Conservation (phyloP, 2,888 invertebrate genomes). For the Masnerella sp. region DNA sequence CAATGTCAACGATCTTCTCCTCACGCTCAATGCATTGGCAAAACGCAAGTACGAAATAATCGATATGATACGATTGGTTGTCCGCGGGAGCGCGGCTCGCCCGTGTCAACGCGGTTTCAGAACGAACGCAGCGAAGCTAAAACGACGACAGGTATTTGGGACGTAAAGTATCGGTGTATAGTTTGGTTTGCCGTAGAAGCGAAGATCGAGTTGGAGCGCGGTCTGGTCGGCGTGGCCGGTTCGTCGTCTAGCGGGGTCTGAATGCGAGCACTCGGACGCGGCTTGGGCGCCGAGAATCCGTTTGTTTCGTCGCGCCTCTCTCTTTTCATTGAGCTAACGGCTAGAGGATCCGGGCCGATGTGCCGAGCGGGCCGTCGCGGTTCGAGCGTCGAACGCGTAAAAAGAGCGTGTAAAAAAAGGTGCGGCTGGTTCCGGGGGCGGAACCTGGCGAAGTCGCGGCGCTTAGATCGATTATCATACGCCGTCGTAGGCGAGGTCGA, state of each 20-base stretch:
- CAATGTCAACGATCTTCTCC: constrained; percentile 41
- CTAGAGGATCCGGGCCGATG: constrained; percentile 24
- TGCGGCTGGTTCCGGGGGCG: constrained; percentile 56
- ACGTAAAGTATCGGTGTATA: constrained; percentile 16
- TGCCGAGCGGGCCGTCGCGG: constrained; percentile 19
- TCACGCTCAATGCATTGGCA: constrained; percentile 18
- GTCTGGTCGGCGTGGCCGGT: no score
- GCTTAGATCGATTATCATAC: constrained; percentile 76
- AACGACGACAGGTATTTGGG: constrained; percentile 13
- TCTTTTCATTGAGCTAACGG: constrained; percentile 46
- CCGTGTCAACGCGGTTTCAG: constrained; percentile 1
- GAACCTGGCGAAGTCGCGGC: constrained; percentile 15
- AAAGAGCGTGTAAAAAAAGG: constrained; percentile 73
- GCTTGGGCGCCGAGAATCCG: background rate
- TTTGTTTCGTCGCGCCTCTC: constrained; percentile 53
- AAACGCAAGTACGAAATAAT: constrained; percentile 36
- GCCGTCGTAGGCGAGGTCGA: constrained; percentile 76
- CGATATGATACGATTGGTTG: constrained; percentile 29
- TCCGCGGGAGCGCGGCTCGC: constrained; percentile 1
- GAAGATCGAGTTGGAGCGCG: constrained; percentile 6
- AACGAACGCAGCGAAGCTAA: constrained; percentile 15
- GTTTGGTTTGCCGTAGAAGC: constrained; percentile 7
- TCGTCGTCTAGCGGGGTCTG: no score
- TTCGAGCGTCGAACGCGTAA: constrained; percentile 66
- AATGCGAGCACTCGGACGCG: constrained; percentile 2